Evolutionary conservation across 2,113 vertebrate genomes (phyloP).

Genomic region (Tricholaema leucomelas): DNA sequence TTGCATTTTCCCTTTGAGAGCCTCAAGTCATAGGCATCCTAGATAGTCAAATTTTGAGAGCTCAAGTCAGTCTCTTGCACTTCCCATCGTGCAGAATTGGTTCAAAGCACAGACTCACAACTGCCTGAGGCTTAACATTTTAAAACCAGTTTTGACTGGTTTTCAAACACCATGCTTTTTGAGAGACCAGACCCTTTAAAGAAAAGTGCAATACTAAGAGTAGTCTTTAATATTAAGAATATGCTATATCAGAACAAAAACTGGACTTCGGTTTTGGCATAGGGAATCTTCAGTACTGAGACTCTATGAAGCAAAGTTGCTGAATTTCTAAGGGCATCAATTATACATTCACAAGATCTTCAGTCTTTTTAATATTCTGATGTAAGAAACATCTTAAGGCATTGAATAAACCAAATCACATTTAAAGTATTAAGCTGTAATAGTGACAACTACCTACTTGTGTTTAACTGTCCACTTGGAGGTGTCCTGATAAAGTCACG

Average conservation of each 20-base stretch:
- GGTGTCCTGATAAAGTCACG: neutral
- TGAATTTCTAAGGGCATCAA: neutral
- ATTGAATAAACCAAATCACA: neutral
- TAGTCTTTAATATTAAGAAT: neutral
- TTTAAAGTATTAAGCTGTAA: neutral
- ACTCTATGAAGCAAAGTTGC: neutral
- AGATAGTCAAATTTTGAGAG: neutral
- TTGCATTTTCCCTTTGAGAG: neutral
- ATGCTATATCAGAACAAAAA: neutral
- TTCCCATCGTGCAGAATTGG: neutral
- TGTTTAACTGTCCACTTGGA: neutral
- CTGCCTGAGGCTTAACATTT: neutral
- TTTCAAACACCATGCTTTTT: neutral
- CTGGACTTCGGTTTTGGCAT: neutral
- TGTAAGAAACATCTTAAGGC: conserved; percentile 17
- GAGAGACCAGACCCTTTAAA: neutral
- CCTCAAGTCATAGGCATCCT: neutral
- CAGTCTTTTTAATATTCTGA: neutral
- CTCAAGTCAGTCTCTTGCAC: neutral
- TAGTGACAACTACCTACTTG: neutral
- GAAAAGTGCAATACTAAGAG: neutral
- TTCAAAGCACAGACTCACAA: neutral
- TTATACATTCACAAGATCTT: neutral
- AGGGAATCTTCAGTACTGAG: neutral
- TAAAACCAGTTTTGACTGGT: neutral